phyloP scores from a whole-genome alignment of 2,113 vertebrate species.

The Camelus dromedarius region DNA sequence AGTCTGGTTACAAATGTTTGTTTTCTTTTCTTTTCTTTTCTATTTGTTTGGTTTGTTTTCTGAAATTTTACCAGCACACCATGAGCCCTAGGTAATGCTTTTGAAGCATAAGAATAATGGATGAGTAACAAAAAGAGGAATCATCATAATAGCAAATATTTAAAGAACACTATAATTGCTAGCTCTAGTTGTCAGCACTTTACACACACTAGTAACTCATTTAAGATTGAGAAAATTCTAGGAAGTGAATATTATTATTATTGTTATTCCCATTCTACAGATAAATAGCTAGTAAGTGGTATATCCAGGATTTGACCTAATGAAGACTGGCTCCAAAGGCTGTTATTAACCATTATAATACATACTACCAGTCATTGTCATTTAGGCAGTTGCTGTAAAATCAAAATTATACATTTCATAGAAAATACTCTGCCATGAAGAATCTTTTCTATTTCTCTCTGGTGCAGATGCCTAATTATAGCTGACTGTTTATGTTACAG shows the following conservation, averaged over 20 bases:
- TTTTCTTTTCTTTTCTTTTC: conserved; percentile 38
- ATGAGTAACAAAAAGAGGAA: background rate
- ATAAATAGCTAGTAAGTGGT: background rate
- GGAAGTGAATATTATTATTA: background rate
- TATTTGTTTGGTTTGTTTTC: background rate
- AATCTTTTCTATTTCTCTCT: background rate
- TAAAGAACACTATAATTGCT: background rate
- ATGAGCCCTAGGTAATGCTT: background rate
- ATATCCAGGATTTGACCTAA: background rate
- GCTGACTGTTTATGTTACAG: background rate
- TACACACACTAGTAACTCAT: background rate
- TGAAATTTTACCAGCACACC: background rate
- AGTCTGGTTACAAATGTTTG: background rate
- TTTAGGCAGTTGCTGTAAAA: background rate
- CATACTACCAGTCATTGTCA: background rate
- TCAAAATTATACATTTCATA: background rate
- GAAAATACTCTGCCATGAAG: conserved; percentile 25
- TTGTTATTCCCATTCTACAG: conserved; percentile 37
- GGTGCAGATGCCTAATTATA: background rate
- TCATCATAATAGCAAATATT: conserved; percentile 1
- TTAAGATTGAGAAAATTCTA: background rate
- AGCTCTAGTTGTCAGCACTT: conserved; percentile 3
- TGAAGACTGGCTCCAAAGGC: background rate
- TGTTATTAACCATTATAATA: background rate
- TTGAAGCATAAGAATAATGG: background rate